Base-by-base conservation (phyloP, 2,113 vertebrate genomes). In the Alouatta palliata region DNA sequence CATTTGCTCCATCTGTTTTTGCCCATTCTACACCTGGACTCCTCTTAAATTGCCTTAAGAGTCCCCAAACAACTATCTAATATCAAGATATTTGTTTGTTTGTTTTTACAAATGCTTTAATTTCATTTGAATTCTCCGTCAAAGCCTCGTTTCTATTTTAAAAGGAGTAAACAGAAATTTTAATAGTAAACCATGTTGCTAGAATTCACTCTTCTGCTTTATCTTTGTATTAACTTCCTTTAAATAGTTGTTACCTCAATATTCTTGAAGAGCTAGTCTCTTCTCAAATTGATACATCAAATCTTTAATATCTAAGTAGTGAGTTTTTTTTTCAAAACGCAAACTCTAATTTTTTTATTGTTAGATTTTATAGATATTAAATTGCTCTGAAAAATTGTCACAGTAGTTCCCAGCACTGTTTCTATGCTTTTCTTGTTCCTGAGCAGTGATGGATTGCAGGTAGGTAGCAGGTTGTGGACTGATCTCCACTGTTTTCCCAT, bases 321-420 rank as follows among this genome's bases (percentile, higher is more conserved):
- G 16, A 13, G 11, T 12, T 64, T 14, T 64, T 30, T 64, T 64
- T 64, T 64, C 0, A 81, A 73, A 94, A 84, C 27, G 76, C 0
- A 77, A 91, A 0, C 54, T 90, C n/a, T 73, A 10, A 27, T 82
- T 92, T 91, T 91, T 82, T 80, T 17, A 30, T 70, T 70, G 40
- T 93, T 85, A 93, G 47, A 84, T 90, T 82, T 64, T 37, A 21
- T 68, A 86, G 61, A 70, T 85, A 54, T 32, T 82, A 90, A 61
- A 47, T 89, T 64, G 37, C 11, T 68, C 77, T 92, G 89, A 70
- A 73, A 71, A 73, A 64, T 21, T 92, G 54, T 66, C 58, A 8
- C 47, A 21, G 20, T 58, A 40, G 25, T 73, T 87, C 17, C 68
- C 58, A 23, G 52, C 66, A 70, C 19, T 35, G 37, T 61, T 79